Evolutionary conservation across 2,113 vertebrate genomes (phyloP).

Genomic region (Cinclus mexicanus): DNA sequence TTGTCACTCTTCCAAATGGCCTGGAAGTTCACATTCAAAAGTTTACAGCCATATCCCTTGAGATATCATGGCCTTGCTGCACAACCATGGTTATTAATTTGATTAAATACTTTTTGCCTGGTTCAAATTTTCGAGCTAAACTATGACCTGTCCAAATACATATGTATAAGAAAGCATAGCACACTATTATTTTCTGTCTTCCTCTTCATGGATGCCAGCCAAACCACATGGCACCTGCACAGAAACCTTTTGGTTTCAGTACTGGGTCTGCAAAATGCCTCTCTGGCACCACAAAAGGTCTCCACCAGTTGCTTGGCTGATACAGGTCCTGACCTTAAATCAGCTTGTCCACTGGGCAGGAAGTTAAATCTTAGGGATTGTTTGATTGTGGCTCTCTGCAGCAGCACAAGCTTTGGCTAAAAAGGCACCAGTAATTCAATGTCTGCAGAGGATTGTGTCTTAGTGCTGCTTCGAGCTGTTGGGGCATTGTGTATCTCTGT

Average conservation of each 20-base stretch:
- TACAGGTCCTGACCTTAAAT: neutral
- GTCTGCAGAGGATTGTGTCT: neutral
- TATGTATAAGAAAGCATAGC: neutral
- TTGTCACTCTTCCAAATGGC: neutral
- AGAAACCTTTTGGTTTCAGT: neutral
- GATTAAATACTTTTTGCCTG: neutral
- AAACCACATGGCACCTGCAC: neutral
- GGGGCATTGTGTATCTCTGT: neutral
- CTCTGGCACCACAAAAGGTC: neutral
- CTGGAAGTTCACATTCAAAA: neutral
- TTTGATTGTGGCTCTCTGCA: neutral
- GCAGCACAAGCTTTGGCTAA: neutral
- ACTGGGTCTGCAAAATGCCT: rapidly evolving
- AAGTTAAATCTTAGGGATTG: neutral
- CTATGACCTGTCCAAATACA: neutral
- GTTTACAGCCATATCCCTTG: neutral
- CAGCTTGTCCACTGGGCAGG: neutral
- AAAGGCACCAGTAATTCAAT: neutral
- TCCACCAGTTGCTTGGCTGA: neutral
- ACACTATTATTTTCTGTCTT: neutral
- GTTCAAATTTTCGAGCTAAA: neutral
- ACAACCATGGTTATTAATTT: neutral
- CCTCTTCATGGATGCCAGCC: neutral
- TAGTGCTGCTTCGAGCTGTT: neutral
- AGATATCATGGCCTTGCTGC: neutral